Base-by-base conservation (phyloP, 2,113 vertebrate species). In the Podarcis muralis region DNA sequence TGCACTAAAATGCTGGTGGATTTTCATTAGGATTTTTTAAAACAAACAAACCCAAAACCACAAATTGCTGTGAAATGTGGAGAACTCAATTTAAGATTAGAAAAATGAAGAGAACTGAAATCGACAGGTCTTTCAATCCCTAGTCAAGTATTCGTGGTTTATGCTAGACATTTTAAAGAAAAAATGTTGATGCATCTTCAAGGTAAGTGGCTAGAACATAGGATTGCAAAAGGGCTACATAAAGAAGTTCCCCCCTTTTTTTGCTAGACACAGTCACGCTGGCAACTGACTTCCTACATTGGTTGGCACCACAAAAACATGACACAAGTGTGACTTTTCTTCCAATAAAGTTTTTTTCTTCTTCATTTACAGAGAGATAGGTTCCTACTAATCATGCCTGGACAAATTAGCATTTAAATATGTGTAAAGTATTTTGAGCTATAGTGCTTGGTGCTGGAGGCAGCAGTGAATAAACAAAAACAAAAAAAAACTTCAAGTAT, bases 391-490 rank as follows among this genome's bases (percentile, higher is more conserved):
- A 0, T 88, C 40, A 3, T n/a, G 89, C 93, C 92, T 83, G 1
- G 0, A 86, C 5, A 68, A 92, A 97, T 97, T 95, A 96, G 95
- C 97, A 97, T 97, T 96, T 96, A 93, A 96, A 97, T 97, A 35
- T 48, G 43, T 85, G 93, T 85, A 89, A 92, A 96, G 94, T 94
- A 93, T 37, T 91, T 91, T 91, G 87, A 89, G 89, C 92, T 83
- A 86, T 90, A 93, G 92, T 88, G 90, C 68, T 82, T 90, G 87
- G 83, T 91, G 95, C 94, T 91, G 92, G 95, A 94, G 86, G 87
- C 78, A 80, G 80, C 90, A 27, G 77, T 88, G 95, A 96, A 94
- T 96, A 95, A 95, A 93, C 89, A 84, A 35, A 89, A 93, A 92
- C 92, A 83, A 7, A 82, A 7, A 81, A 83, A 81, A 76, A 68